Evolutionary conservation across 2,797 vertebrate genomes (phyloP).

Genomic region (Mus minutoides): DNA sequence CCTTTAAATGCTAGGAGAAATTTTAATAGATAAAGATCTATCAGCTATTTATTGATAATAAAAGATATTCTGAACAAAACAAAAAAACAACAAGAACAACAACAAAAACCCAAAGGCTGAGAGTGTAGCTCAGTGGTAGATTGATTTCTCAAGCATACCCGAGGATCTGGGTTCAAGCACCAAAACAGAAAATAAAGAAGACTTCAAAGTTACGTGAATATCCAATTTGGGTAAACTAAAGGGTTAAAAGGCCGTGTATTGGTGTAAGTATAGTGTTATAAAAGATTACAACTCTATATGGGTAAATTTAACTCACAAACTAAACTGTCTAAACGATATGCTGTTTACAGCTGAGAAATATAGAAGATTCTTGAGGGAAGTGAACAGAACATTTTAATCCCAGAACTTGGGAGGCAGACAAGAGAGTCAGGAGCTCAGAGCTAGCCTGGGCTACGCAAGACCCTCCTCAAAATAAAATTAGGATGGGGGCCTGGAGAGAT

Average conservation of each 20-base stretch:
- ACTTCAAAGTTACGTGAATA: neutral
- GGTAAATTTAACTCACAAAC: neutral
- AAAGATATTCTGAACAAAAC: constrained; percentile 13
- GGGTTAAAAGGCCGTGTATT: neutral
- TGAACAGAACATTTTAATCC: neutral
- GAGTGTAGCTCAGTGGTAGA: neutral
- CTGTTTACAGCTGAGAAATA: neutral
- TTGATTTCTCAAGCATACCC: neutral
- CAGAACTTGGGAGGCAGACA: neutral
- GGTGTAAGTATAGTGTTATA: neutral
- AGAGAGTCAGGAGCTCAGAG: neutral
- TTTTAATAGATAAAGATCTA: constrained; percentile 22
- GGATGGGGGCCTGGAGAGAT: neutral
- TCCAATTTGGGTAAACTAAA: neutral
- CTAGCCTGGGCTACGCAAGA: neutral
- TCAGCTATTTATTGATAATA: neutral
- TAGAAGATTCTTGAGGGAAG: neutral
- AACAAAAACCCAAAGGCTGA: neutral
- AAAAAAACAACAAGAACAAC: too few species aligned
- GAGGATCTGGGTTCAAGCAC: neutral
- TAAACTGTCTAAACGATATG: neutral
- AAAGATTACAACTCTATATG: neutral
- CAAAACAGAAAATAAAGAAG: neutral
- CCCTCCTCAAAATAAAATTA: neutral
- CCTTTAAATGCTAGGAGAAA: neutral